Evolutionary conservation across 2,888 invertebrate species (phyloP).

Genomic region (Fragum fragum): DNA sequence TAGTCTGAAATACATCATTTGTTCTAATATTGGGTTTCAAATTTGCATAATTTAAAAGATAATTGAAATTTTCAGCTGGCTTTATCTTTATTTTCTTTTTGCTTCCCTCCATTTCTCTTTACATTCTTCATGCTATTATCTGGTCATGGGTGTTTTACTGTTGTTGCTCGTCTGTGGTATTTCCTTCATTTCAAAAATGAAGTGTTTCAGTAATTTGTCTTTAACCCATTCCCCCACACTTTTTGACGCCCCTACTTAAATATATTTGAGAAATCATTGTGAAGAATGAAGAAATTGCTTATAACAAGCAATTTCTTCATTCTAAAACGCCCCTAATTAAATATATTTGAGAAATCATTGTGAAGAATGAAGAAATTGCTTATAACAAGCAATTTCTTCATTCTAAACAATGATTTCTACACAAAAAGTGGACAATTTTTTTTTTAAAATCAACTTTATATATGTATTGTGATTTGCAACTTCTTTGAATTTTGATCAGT

Average conservation of each 20-base stretch:
- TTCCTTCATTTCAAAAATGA: background rate
- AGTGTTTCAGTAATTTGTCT: constrained; percentile 2
- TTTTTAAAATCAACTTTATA: no score
- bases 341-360: background rate
- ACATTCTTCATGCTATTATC: background rate
- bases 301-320: no score
- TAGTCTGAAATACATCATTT: background rate
- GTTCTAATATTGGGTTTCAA: constrained; percentile 6
- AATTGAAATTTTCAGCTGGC: constrained; percentile 3
- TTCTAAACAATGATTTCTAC: no score
- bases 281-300: no score
- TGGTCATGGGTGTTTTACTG: constrained; percentile 2
- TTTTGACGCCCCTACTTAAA: background rate
- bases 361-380: no score
- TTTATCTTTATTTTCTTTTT: background rate
- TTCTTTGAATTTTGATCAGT: no score
- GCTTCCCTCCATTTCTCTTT: background rate
- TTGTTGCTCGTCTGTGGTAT: constrained; percentile 1
- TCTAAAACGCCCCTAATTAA: background rate
- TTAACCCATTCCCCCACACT: background rate
- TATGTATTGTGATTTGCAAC: no score
- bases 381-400: no score
- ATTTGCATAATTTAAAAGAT: constrained; percentile 1
- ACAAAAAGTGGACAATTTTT: no score
- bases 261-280: no score